These are phyloP conservation scores for Cladopsammia gracilis DNA, from an alignment of 64 coral and sea anemone species.

Conservation along the genomic window DNA sequence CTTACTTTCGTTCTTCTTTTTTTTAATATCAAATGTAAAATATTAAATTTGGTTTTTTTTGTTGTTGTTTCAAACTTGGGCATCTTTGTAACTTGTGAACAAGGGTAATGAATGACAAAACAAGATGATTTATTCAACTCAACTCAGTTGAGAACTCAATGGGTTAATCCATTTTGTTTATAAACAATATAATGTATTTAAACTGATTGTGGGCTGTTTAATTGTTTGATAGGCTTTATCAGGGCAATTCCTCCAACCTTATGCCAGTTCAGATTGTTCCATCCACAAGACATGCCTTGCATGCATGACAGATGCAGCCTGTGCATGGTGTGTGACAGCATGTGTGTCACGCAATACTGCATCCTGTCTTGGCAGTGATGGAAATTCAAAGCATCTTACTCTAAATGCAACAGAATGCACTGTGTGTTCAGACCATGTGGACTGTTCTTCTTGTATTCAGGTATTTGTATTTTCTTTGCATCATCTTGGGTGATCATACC, in stretches of 20 bases:
- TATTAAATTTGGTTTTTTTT: too few relatives aligned
- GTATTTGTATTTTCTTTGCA: background rate
- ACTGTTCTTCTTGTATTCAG: conserved; percentile 82
- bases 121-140: too few relatives aligned
- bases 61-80: too few relatives aligned
- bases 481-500: too few relatives aligned
- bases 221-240: conserved; percentile 34
- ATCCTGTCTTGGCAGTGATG: conserved; percentile 37
- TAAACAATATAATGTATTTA: too few relatives aligned
- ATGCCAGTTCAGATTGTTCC: conserved; percentile 54
- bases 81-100: too few relatives aligned
- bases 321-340: conserved; percentile 88
- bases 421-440: conserved; percentile 71
- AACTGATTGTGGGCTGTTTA: background rate
- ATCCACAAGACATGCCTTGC: conserved; percentile 59
- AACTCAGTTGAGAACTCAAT: too few relatives aligned
- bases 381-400: conserved; percentile 48
- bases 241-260: conserved; percentile 70
- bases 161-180: too few relatives aligned
- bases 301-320: conserved; percentile 88
- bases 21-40: too few relatives aligned
- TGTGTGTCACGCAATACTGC: conserved; percentile 62
- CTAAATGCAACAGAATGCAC: conserved; percentile 86
- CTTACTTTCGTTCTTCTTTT: too few relatives aligned
- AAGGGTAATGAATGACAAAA: too few relatives aligned